Percentiles rank a stretch among this genome's conserved stretches.
Conservation (phyloP, 2,888 invertebrate species). For the Coelinius sp. region DNA sequence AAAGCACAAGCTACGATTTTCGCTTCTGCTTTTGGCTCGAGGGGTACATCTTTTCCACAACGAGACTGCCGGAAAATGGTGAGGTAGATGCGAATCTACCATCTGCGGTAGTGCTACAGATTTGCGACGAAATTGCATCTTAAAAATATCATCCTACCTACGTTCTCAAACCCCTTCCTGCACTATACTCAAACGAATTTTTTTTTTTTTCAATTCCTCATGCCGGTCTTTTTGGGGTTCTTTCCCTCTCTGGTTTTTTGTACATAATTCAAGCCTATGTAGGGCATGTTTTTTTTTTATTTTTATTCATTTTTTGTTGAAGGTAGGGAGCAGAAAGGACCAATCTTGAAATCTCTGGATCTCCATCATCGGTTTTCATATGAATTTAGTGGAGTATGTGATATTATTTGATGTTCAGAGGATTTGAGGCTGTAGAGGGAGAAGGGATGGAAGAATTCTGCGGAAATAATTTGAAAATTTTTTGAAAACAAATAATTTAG, state of each 20-base stretch:
- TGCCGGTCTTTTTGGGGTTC: constrained; percentile 2
- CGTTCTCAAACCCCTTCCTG: constrained; percentile 7
- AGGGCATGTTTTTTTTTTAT: background rate
- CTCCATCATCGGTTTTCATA: background rate
- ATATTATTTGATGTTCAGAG: background rate
- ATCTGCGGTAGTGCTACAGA: constrained; percentile 59
- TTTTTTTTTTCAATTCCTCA: constrained; percentile 11
- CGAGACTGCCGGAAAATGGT: constrained; percentile 45
- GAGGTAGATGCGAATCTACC: constrained; percentile 44
- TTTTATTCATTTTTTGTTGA: background rate
- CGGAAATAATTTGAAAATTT: background rate
- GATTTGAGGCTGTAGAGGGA: background rate
- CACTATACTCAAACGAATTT: constrained; percentile 8
- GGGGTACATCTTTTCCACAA: constrained; percentile 40
- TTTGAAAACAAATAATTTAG: background rate
- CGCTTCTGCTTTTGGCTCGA: constrained; percentile 23
- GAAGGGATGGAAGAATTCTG: background rate
- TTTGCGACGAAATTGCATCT: constrained; percentile 66
- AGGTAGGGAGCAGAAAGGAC: background rate
- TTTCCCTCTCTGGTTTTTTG: background rate
- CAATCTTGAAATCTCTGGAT: background rate
- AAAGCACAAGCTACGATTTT: constrained; percentile 10
- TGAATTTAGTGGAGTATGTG: background rate
- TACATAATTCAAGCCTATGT: background rate
- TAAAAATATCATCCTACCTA: constrained; percentile 64